Percentiles rank a stretch among this genome's conserved stretches.
Conservation (phyloP, 1,140 invertebrate species). For the Agrilus planipennis region DNA sequence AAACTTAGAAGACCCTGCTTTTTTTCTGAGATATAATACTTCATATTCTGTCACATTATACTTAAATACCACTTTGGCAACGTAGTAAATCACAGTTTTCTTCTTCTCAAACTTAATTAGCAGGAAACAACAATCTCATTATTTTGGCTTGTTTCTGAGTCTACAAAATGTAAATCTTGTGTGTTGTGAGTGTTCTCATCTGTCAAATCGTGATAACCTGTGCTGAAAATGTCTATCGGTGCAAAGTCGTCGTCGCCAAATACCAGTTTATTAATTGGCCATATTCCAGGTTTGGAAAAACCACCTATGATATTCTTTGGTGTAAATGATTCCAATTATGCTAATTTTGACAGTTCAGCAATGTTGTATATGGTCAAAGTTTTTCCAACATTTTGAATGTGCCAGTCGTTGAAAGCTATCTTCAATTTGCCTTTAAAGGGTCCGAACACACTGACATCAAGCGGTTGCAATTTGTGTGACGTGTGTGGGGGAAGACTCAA, state of each 20-base stretch:
- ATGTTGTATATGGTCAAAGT: constrained; percentile 25
- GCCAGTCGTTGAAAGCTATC: constrained; percentile 4
- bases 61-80: too few relatives aligned
- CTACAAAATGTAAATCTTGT: too few relatives aligned
- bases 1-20: too few relatives aligned
- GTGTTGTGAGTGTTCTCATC: too few relatives aligned
- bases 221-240: too few relatives aligned
- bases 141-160: too few relatives aligned
- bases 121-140: too few relatives aligned
- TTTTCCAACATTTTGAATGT: constrained; percentile 7
- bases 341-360: constrained; percentile 23
- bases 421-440: constrained; percentile 9
- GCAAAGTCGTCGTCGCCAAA: constrained; percentile 16
- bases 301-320: constrained; percentile 22
- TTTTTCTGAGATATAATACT: too few relatives aligned
- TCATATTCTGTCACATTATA: too few relatives aligned
- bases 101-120: too few relatives aligned
- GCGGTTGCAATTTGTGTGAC: constrained; percentile 9
- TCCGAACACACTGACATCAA: constrained; percentile 11
- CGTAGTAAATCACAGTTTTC: too few relatives aligned
- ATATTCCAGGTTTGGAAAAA: constrained; percentile 24
- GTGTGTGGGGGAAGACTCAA: constrained; percentile 15
- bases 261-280: constrained; percentile 21
- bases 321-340: constrained; percentile 27
- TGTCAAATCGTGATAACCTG: too few relatives aligned